Evolutionary conservation across 1,140 invertebrate species (phyloP), one percentile per base, ranked within the genome.

Genomic region (Drosophila simulans): DNA sequence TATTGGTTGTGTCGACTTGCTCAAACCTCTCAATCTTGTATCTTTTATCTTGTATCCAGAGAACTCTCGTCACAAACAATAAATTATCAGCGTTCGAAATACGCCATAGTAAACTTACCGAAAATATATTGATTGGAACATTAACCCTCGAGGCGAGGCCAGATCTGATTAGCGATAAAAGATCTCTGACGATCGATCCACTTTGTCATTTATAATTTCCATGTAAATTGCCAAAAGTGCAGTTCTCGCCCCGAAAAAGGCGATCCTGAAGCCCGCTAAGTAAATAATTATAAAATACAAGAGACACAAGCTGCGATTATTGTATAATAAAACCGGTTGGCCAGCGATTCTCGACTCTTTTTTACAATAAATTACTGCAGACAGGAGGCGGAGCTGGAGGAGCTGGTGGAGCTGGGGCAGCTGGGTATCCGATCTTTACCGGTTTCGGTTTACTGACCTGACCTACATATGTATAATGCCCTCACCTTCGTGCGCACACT

Each of bases 401-500:
- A 27, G 25, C 25, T 27, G 25, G 25, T 12, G 34, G 66, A 17
- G 22, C n/a, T n/a, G 43, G 40, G 70, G 71, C 39, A 45, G 54
- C 48, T 11, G 40, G 70, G 71, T 39, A 45, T 37, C 48, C n/a
- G 15, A 56, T 74, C 71, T 70, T 73, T 80, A 79, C 77, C 77
- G 62, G 71, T 80, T 80, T 80, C 77, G 54, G 77, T 80, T 73
- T 73, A 80, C 63, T 80, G 77, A 80, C 70, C 77, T 80, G 77
- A 70, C 77, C 77, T 80, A 77, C 55, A 77, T 77, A 77, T 58
- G 56, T 63, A 25, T 58, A 22, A 51, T 62, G 22, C 57, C 63
- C 55, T 75, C 48, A 58, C 57, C 74, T 77, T 70, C 53, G 64
- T 35, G 43, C 20, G 12, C 63, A 62, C 34, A 54, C 62, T 35